Evolutionary conservation across 2,888 invertebrate genomes (phyloP), one percentile per base, ranked within the genome.

Genomic region (Tenthredo livida): DNA sequence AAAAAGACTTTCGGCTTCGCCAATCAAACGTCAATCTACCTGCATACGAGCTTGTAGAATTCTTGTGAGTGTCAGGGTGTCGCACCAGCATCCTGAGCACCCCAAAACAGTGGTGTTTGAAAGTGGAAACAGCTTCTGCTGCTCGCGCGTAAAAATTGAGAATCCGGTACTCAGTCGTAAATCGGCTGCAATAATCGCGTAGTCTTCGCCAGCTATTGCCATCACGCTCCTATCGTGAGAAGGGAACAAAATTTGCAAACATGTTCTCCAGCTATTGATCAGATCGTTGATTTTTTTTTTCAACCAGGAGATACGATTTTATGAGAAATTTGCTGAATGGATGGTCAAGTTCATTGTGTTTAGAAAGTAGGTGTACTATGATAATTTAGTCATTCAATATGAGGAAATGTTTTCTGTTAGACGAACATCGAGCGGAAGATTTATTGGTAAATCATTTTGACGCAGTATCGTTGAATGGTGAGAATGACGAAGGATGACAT

Each of bases 41-140:
- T 98, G 98, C 96, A 99, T 96, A 85, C 98, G 96, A 84, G 98
- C 97, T 88, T 96, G 95, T 47, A 99, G 93, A 87, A 98, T 94
- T 88, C 97, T 96, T 12, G 98, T 98, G 77, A 99, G 94, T 0
- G 99, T 98, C 25, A 99, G 94, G 5, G 98, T 97, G 94, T 99
- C 99, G 91, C 99, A 99, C 98, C 99, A 99, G 93, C 99, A 99
- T 29, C 99, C 99, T 33, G 98, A 96, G 85, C 98, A 98, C 0
- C 98, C 99, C n/a, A 99, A 94, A 58, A 99, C 97, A 0, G 98
- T 98, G 78, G 95, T 96, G 0, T 96, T 94, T 0, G 98, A 97
- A 89, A 99, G 93, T 87, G 95, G 94, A 91, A 98, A 98, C 12
- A 98, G 94, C 93, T 99, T 99, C 87, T 97, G 96, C 92, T 98